Percentiles rank a stretch among this genome's conserved stretches.
Evolutionary conservation across 2,888 invertebrate species (phyloP).

Genomic region (Dasysyrphus tricinctus): DNA sequence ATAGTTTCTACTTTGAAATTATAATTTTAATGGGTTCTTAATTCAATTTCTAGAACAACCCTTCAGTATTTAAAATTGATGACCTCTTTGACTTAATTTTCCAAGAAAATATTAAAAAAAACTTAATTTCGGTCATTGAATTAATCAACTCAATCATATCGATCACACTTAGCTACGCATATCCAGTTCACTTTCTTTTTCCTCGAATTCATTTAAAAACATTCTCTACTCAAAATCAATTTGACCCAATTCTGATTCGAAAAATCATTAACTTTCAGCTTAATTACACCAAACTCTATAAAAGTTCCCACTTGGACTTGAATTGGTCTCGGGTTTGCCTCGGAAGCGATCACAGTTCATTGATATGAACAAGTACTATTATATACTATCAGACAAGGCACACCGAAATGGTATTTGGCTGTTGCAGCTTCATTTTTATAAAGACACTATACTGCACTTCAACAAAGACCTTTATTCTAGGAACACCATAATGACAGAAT

Average conservation of each 20-base stretch:
- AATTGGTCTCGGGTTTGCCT: slow-evolving; percentile 19
- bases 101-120: not conserved
- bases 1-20: not conserved
- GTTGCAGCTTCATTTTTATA: not conserved
- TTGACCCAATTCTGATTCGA: slow-evolving; percentile 61
- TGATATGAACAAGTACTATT: slow-evolving; percentile 39
- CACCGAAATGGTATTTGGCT: slow-evolving; percentile 13
- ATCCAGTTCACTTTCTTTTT: slow-evolving; percentile 45
- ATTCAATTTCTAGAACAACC: not conserved
- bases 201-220: slow-evolving; percentile 16
- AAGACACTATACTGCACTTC: slow-evolving; percentile 16
- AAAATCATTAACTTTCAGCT: slow-evolving; percentile 67
- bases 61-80: not conserved
- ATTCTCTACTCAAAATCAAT: slow-evolving; percentile 55
- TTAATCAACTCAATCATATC: slow-evolving; percentile 8
- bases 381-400: slow-evolving; percentile 32
- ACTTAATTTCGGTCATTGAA: not conserved
- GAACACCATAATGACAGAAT: slow-evolving; percentile 39
- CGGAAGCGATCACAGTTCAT: slow-evolving; percentile 63
- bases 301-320: not conserved
- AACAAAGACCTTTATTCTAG: slow-evolving; percentile 28
- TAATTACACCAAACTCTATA: slow-evolving; percentile 46
- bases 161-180: not conserved
- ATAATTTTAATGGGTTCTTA: not conserved
- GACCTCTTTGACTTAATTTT: slow-evolving; percentile 2